Percentiles rank a stretch among this genome's conserved stretches.
Conservation (phyloP, 2,888 invertebrate genomes). For the Amiota communis region DNA sequence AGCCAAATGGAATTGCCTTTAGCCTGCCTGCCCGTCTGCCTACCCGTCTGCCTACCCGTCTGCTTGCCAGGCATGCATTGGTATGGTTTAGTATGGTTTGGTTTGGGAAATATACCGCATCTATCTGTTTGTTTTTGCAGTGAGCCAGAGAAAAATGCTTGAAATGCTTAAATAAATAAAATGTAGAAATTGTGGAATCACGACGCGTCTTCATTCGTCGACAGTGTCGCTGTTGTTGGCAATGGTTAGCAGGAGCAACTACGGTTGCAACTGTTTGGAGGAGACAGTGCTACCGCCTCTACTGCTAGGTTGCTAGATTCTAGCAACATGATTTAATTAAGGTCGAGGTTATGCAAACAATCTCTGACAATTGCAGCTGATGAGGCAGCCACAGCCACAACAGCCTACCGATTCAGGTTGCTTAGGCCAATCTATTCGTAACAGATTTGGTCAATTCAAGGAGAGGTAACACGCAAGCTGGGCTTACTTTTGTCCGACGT, state of each 20-base stretch:
- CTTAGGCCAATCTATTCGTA: not conserved
- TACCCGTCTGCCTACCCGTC: not conserved
- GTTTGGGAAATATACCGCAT: no score
- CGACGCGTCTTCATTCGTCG: constrained; percentile 44
- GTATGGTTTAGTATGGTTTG: no score
- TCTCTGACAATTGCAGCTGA: constrained; percentile 54
- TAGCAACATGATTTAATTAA: constrained; percentile 66
- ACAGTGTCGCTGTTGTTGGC: constrained; percentile 33
- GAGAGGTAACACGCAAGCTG: constrained; percentile 4
- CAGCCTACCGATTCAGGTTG: constrained; percentile 3
- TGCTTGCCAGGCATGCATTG: no score
- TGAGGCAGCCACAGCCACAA: constrained; percentile 43
- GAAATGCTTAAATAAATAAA: constrained; percentile 67
- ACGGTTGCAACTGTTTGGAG: constrained; percentile 34
- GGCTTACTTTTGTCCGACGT: not conserved
- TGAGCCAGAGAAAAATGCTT: constrained; percentile 51
- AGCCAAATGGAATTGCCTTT: constrained; percentile 14
- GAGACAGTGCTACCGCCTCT: constrained; percentile 35
- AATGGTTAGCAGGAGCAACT: constrained; percentile 28
- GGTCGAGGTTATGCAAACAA: constrained; percentile 70
- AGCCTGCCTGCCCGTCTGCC: not conserved
- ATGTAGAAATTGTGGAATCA: constrained; percentile 67
- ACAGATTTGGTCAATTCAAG: not conserved
- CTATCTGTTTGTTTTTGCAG: not conserved
- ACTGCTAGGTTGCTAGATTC: constrained; percentile 37